A percentile compares a stretch with the other conserved stretches of the same genome.
phyloP scores from a whole-genome alignment of 2,797 vertebrate species.

The Dendrocincla tyrannina region DNA sequence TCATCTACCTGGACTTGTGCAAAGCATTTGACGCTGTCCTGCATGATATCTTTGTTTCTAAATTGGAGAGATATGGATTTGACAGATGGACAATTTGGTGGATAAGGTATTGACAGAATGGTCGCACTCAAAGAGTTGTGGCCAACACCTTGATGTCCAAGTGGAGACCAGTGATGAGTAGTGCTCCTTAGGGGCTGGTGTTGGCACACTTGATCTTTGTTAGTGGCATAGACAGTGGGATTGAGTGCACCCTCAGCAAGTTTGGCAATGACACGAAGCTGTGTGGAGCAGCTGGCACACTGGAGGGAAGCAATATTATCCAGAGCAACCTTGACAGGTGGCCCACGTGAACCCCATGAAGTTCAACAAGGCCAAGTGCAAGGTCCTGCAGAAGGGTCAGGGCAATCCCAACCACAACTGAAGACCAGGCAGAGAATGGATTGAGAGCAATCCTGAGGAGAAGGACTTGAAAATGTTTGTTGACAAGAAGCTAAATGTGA shows the following conservation, averaged over 20 bases:
- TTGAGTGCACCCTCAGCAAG: accelerated
- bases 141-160: background rate
- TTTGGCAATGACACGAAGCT: background rate
- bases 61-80: background rate
- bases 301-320: background rate
- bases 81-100: background rate
- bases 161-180: background rate
- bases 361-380: background rate
- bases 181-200: background rate
- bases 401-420: background rate
- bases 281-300: accelerated
- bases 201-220: background rate
- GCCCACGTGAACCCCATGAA: background rate
- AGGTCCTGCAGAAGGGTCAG: background rate
- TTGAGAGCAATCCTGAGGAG: background rate
- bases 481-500: background rate
- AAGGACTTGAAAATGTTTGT: background rate
- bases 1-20: background rate
- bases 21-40: background rate
- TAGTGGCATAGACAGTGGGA: accelerated
- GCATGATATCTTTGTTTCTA: background rate
- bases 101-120: background rate
- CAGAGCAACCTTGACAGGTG: background rate
- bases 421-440: background rate
- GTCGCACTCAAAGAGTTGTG: background rate